A percentile compares a stretch with the other conserved stretches of the same genome.
Evolutionary conservation across 1,140 invertebrate genomes (phyloP).

Genomic region (Eubasilissa regina): DNA sequence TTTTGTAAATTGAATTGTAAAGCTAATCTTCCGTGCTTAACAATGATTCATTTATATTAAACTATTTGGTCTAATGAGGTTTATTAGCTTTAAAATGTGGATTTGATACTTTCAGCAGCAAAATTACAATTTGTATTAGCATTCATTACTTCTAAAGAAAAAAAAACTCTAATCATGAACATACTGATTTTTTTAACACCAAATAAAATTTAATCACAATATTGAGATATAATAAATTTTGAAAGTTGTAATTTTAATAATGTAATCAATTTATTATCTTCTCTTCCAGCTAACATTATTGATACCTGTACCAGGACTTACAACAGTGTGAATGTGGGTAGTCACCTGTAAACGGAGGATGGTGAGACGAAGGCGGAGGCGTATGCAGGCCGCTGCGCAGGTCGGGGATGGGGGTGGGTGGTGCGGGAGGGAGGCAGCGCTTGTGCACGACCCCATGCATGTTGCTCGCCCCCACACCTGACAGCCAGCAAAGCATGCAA

Average conservation of each 20-base stretch:
- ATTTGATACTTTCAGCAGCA: too few species aligned
- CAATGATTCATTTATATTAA: too few species aligned
- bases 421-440: slow-evolving; percentile 83
- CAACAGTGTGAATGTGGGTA: slow-evolving; percentile 4
- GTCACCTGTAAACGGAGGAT: slow-evolving; percentile 68
- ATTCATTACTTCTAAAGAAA: too few species aligned
- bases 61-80: neutral
- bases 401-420: slow-evolving; percentile 85
- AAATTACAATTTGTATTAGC: too few species aligned
- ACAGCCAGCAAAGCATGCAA: slow-evolving; percentile 44
- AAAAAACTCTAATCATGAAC: too few species aligned
- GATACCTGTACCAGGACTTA: neutral
- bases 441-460: slow-evolving; percentile 88
- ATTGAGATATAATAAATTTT: neutral
- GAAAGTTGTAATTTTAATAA: neutral
- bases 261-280: neutral
- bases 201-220: too few species aligned
- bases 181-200: too few species aligned
- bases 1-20: too few species aligned
- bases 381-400: slow-evolving; percentile 84
- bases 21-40: too few species aligned
- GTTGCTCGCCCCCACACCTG: slow-evolving; percentile 76
- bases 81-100: neutral
- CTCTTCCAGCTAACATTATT: too few species aligned
- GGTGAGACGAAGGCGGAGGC: slow-evolving; percentile 71